Base-by-base conservation (phyloP, 2,888 invertebrate species). In the Callimorpha dominula region DNA sequence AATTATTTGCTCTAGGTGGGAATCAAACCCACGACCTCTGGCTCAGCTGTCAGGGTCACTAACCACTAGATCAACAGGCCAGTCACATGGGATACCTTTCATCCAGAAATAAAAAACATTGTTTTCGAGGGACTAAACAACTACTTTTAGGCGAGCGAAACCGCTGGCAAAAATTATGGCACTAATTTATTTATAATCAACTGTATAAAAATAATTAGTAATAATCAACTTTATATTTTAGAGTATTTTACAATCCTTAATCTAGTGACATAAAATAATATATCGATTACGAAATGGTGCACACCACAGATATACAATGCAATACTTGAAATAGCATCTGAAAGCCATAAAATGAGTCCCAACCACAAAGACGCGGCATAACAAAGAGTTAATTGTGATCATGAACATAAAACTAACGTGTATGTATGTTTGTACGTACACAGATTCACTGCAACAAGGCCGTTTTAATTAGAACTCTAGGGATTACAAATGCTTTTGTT, bases 331-430 rank as follows among this genome's bases (percentile, higher is more conserved):
- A 67, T n/a, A 67, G 11, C 67, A 67, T 67, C 66, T 42, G 52
- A 42, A 63, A 12, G 50, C 42, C 46, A 68, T 65, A 49, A 74
- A 73, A 74, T 65, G 65, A 76, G 72, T 64, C 65, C 15, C 42
- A 65, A 75, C n/a, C 42, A 46, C 83, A 75, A 75, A 78, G 73
- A 68, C 69, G 60, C 76, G 73, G 77, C 60, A 52, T 65, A 68
- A 86, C 87, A 86, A 86, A 85, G 86, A 77, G 77, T 60, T 81
- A 80, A 86, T 84, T 78, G 74, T 77, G 70, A 78, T 72, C 68
- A 46, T 75, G 73, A 43, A 17, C 71, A 76, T 68, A 73, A 65
- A 71, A 74, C 43, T 82, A 76, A 79, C 73, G 42, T 50, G 62
- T 68, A 52, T 63, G 64, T 74, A 52, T 65, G 67, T 72, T 31